Evolutionary conservation across 2,797 vertebrate species (phyloP).

Genomic region (Sylvia borin): DNA sequence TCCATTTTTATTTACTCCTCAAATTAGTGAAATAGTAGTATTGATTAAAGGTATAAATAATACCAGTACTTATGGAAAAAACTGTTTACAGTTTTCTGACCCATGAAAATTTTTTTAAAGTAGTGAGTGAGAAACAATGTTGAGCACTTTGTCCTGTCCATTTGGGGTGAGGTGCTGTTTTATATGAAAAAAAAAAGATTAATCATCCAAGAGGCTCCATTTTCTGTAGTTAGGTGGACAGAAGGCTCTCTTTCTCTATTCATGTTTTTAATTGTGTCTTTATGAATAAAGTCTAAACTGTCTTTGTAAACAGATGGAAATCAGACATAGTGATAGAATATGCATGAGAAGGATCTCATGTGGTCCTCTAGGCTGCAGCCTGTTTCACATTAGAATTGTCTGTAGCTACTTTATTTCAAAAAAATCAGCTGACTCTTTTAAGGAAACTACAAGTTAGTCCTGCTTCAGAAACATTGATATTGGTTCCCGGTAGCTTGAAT

Average conservation of each 20-base stretch:
- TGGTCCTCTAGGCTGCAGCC: not conserved
- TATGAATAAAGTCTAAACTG: not conserved
- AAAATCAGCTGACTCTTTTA: not conserved
- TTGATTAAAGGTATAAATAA: not conserved
- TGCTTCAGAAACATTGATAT: not conserved
- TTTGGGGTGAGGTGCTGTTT: not conserved
- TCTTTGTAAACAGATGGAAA: slow-evolving; percentile 35
- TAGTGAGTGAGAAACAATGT: not conserved
- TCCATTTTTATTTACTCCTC: not conserved
- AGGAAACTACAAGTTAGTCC: not conserved
- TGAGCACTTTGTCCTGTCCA: not conserved
- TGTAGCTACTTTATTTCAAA: not conserved
- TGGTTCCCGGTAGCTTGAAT: not conserved
- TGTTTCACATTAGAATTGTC: not conserved
- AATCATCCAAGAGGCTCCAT: not conserved
- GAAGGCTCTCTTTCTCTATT: not conserved
- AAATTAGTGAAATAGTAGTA: not conserved
- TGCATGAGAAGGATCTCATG: not conserved
- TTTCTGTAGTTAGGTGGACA: not conserved
- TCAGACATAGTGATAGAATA: not conserved
- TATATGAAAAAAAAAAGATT: not conserved
- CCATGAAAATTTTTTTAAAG: not conserved
- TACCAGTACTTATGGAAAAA: not conserved
- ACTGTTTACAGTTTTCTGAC: not conserved
- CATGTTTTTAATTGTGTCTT: not conserved